Percentiles rank a stretch among this genome's conserved stretches.
These are phyloP conservation scores for Peromyscus maniculatus DNA, from an alignment of 2,113 vertebrate species.

Conservation along the genomic window DNA sequence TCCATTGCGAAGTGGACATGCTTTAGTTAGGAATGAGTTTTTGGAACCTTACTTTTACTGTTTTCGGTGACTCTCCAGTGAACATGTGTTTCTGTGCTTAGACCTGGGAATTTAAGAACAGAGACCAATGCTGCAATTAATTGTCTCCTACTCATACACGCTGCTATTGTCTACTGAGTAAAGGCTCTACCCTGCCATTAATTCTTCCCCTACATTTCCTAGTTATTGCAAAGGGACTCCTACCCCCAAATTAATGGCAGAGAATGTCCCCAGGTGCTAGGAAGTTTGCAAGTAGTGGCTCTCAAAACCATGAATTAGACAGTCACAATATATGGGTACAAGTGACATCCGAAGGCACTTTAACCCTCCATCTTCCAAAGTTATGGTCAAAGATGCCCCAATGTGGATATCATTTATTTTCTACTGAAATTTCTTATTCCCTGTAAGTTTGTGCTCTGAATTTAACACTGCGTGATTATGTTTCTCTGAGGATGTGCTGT, in stretches of 20 bases:
- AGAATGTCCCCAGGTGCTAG: slow-evolving; percentile 75
- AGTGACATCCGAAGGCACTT: slow-evolving; percentile 73
- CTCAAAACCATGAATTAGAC: slow-evolving; percentile 66
- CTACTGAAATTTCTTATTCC: slow-evolving; percentile 71
- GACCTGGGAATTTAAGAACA: slow-evolving; percentile 70
- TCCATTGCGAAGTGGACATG: neutral
- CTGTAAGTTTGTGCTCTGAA: slow-evolving; percentile 74
- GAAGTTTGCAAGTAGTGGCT: slow-evolving; percentile 76
- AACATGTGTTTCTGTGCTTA: slow-evolving; percentile 75
- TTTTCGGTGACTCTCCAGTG: slow-evolving; percentile 48
- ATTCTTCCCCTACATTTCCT: slow-evolving; percentile 63
- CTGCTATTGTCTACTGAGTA: slow-evolving; percentile 74
- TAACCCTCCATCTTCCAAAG: slow-evolving; percentile 80
- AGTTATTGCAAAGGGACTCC: slow-evolving; percentile 69
- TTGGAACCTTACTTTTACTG: neutral
- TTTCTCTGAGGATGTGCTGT: slow-evolving; percentile 73
- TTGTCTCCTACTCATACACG: slow-evolving; percentile 60
- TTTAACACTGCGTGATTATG: slow-evolving; percentile 71
- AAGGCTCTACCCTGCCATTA: slow-evolving; percentile 72
- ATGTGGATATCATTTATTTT: slow-evolving; percentile 77
- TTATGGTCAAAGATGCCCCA: slow-evolving; percentile 43
- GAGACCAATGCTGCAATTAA: slow-evolving; percentile 73
- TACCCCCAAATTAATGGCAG: slow-evolving; percentile 75
- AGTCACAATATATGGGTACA: slow-evolving; percentile 44
- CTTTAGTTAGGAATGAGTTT: slow-evolving; percentile 41